Evolutionary conservation across 1,140 invertebrate species (phyloP), one percentile per base, ranked within the genome.

Genomic region (Phthorimaea operculella): DNA sequence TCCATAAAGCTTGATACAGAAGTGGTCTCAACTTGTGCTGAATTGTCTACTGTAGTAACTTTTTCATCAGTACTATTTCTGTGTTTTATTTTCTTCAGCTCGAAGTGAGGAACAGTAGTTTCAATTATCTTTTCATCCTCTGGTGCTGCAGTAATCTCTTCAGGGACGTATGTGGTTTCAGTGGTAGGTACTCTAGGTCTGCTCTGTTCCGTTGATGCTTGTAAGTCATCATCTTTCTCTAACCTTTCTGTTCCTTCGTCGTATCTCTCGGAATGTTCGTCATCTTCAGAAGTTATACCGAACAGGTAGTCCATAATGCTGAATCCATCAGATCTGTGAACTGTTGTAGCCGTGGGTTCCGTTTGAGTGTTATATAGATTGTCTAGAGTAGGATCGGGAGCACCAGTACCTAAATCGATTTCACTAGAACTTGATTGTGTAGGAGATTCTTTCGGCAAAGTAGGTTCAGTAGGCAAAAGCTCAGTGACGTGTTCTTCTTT

Each of bases 1-100:
- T 89, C 76, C 82, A 87, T 79, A 70, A 79, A 80, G 39, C 74
- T 74, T 14, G 81, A 83, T 68, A 75, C 66, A 67, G 86, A 74
- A 60, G 85, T 59, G 34, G 65, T 65, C 64, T 79, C 66, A 52
- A 79, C 57, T 49, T 66, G 58, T 11, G 16, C 47, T 4, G 53
- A 14, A 14, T 50, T 42, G 34, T 58, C 52, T 6, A 54, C 61
- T 55, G 53, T 54, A 52, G 55, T 45, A 17, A 33, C 15, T 50
- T 28, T 50, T 10, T 65, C 64, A 45, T 72, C 62, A 16, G 56
- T 59, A 39, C 28, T 54, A 51, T 60, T 52, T 28, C 6, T 28
- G 6, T 28, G 21, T 28, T 28, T 28, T 36, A 66, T 68, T 17
- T 66, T 60, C 11, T 63, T 66, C 55, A 55, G 67, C 64, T 51